Evolutionary conservation across 2,113 vertebrate genomes (phyloP), one percentile per base, ranked within the genome.

Genomic region (Hirundichthys speculiger): DNA sequence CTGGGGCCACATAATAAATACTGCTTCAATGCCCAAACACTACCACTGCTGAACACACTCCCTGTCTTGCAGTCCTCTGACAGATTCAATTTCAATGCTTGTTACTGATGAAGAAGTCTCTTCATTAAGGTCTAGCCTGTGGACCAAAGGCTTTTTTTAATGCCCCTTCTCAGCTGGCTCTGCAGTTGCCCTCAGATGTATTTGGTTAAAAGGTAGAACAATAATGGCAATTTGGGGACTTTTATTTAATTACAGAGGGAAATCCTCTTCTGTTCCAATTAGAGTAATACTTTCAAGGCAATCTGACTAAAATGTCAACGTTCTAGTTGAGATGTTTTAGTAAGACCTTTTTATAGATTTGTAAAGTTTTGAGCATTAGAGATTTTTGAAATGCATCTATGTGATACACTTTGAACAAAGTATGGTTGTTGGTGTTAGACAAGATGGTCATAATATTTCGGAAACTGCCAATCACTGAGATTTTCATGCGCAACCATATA

Each of bases 61-160:
- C 12, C 59, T 61, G 56, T 73, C 59, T 69, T 46, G 3, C 34
- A 52, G 64, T 85, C 60, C 49, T 82, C 62, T 62, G 73, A 80
- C 74, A 62, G 30, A 52, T 70, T 79, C 70, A 69, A 67, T 77
- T 83, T 87, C 66, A 73, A 63, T 84, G 73, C 78, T 87, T 78
- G 87, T 91, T 92, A 91, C 74, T 90, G 73, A 62, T 53, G 67
- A 79, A 86, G 72, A 73, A 65, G 70, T 60, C 49, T 84, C 83
- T 89, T 89, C 87, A 86, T 89, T 91, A 89, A 83, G 75, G 74
- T 67, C 24, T 77, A 82, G 84, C 77, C 84, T 67, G 70, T 88
- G 74, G 83, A 82, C 69, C 25, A 54, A 53, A 84, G 69, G 56
- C 56, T 75, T 73, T 75, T 90, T 88, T 79, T 73, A 83, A 88